A percentile compares a stretch with the other conserved stretches of the same genome.
These are phyloP conservation scores for Semaprochilodus insignis DNA, from an alignment of 2,797 vertebrate species.

Conservation along the genomic window DNA sequence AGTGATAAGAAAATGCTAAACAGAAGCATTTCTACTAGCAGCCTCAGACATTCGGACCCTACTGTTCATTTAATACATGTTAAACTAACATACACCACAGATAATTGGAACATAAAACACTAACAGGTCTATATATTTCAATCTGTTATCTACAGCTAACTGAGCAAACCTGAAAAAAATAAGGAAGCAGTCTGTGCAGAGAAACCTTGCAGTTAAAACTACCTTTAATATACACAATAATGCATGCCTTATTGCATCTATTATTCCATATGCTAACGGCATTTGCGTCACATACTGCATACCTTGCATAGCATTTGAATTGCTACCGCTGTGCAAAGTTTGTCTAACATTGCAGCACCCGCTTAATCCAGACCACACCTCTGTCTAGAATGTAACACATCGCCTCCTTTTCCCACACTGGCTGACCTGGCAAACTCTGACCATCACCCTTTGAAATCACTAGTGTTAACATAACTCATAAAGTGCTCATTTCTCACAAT, in stretches of 20 bases:
- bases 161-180: no score
- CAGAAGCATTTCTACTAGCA: no score
- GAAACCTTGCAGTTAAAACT: background rate
- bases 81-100: no score
- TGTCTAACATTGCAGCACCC: background rate
- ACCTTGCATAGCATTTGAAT: background rate
- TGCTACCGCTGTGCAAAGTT: background rate
- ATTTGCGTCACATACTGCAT: background rate
- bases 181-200: no score
- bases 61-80: no score
- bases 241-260: background rate
- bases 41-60: no score
- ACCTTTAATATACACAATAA: background rate
- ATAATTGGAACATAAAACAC: no score
- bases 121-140: no score
- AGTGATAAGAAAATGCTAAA: no score
- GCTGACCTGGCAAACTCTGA: background rate
- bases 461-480: background rate
- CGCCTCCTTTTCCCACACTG: background rate
- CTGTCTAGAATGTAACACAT: conserved; percentile 5
- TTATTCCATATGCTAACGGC: background rate
- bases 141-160: no score
- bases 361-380: background rate
- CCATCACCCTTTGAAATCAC: background rate
- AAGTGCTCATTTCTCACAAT: background rate